These are phyloP conservation scores for Pterocles burchelli DNA, from an alignment of 2,113 vertebrate genomes.

Conservation along the genomic window DNA sequence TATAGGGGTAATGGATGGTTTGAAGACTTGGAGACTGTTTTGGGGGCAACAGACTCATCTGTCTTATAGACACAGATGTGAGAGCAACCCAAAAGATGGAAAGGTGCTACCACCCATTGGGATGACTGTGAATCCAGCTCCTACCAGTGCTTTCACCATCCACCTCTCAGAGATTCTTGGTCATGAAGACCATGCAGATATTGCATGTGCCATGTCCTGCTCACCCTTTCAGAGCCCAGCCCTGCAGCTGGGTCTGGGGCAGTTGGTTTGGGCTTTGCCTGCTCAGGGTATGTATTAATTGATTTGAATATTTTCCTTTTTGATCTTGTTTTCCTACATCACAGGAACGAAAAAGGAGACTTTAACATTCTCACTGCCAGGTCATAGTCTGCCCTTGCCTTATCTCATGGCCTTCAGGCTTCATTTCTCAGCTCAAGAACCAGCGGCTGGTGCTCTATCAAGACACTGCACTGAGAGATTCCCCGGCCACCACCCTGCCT, in stretches of 20 bases:
- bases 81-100: background rate
- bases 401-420: constrained; percentile 24
- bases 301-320: background rate
- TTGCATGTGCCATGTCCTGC: background rate
- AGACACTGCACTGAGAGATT: background rate
- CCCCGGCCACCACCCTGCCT: background rate
- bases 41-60: background rate
- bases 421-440: background rate
- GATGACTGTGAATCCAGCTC: background rate
- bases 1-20: background rate
- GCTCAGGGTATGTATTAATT: background rate
- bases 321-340: background rate
- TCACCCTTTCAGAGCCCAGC: background rate
- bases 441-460: background rate
- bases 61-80: background rate
- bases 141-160: background rate
- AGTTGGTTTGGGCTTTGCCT: background rate
- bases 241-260: background rate
- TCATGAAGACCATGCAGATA: background rate
- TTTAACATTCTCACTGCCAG: background rate
- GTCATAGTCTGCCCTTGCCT: background rate
- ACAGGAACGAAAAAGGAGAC: background rate
- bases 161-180: background rate
- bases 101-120: background rate
- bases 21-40: background rate